Percentiles rank a stretch among this genome's conserved stretches.
Evolutionary conservation across 2,113 vertebrate species (phyloP).

Genomic region (Perccottus glenii): DNA sequence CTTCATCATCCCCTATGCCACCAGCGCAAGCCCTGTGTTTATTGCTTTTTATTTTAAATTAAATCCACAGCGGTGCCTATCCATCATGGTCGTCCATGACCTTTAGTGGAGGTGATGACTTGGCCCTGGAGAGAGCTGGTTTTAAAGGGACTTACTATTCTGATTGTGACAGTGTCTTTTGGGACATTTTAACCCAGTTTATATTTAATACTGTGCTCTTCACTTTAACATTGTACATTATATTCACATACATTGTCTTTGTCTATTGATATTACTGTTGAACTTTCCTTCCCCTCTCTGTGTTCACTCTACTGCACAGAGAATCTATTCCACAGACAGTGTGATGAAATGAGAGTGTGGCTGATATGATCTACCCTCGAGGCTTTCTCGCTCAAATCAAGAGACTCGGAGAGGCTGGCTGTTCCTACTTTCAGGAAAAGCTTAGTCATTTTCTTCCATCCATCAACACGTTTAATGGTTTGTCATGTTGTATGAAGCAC

Average conservation of each 20-base stretch:
- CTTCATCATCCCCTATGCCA: conserved; percentile 66
- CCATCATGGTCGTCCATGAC: conserved; percentile 74
- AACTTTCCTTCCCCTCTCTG: background rate
- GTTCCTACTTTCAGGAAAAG: conserved; percentile 25
- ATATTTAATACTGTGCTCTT: background rate
- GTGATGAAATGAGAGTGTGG: conserved; percentile 52
- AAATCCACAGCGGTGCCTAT: conserved; percentile 75
- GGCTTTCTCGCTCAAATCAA: conserved; percentile 38
- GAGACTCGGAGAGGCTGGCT: conserved; percentile 17
- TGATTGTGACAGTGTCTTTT: conserved; percentile 25
- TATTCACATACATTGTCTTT: background rate
- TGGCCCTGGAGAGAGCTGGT: conserved; percentile 39
- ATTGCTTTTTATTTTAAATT: conserved; percentile 83
- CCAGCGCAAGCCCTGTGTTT: conserved; percentile 64
- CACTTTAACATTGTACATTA: background rate
- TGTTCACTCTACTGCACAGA: conserved; percentile 2
- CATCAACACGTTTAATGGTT: conserved; percentile 41
- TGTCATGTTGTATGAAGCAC: conserved; percentile 39
- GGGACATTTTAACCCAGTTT: background rate
- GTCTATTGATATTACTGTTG: background rate
- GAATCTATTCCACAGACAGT: conserved; percentile 24
- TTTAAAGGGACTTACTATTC: conserved; percentile 42
- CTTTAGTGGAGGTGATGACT: conserved; percentile 79
- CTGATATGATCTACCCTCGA: conserved; percentile 50
- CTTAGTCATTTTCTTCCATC: conserved; percentile 23